Conservation (phyloP, 1,140 invertebrate species). For the Sycophila sp. region DNA sequence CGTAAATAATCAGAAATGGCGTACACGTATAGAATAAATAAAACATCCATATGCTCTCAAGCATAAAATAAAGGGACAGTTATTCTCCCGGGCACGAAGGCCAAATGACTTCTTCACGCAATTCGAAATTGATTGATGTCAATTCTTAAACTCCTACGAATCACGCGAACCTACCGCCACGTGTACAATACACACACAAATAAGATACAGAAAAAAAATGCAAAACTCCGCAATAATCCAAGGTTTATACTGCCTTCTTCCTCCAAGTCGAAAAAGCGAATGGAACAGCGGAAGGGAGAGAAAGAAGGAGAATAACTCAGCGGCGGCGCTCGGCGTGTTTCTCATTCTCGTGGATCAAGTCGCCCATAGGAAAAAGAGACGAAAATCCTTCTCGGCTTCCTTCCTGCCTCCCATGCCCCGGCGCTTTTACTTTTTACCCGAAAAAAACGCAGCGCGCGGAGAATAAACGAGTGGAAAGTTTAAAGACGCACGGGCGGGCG, state of each 20-base stretch:
- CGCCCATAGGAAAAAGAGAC: not conserved
- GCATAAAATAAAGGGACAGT: no score
- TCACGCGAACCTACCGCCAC: not conserved
- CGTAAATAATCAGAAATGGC: no score
- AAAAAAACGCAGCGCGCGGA: not conserved
- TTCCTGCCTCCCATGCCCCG: not conserved
- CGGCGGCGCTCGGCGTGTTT: not conserved
- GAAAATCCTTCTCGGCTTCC: conserved; percentile 25
- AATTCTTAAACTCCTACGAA: not conserved
- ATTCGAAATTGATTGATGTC: not conserved
- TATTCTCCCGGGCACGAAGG: no score
- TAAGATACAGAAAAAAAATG: not conserved
- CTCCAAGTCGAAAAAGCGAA: conserved; percentile 19
- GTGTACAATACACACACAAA: not conserved
- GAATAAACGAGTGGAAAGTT: conserved; percentile 26
- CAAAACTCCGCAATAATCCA: not conserved
- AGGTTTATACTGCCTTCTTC: not conserved
- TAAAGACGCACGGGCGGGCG: no score
- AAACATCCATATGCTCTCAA: no score
- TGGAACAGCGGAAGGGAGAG: not conserved
- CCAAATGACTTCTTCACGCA: no score
- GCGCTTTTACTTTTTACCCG: not conserved
- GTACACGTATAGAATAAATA: no score
- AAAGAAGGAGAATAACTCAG: conserved; percentile 16
- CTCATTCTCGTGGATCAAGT: conserved; percentile 23